These are phyloP conservation scores for Laticauda colubrina DNA, from an alignment of 2,113 vertebrate species.

Conservation along the genomic window DNA sequence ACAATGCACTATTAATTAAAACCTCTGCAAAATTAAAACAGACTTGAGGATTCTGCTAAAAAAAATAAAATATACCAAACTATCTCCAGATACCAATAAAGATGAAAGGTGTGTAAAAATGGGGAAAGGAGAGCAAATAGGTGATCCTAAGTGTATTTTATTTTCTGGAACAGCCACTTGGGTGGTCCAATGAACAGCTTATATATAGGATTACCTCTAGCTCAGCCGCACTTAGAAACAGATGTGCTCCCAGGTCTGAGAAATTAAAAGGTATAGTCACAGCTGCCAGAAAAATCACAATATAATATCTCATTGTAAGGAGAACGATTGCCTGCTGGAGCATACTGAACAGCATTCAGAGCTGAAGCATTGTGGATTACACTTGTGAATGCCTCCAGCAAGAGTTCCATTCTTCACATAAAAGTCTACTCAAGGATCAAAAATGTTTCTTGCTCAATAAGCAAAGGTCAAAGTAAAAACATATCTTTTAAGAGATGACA, in stretches of 20 bases:
- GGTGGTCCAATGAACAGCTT: conserved; percentile 59
- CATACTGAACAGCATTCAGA: background rate
- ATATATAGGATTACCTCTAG: conserved; percentile 46
- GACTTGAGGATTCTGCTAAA: conserved; percentile 40
- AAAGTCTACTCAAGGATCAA: background rate
- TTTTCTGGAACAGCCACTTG: background rate
- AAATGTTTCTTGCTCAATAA: background rate
- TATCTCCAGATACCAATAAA: conserved; percentile 52
- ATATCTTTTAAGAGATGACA: background rate
- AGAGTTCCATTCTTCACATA: background rate
- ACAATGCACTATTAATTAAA: background rate
- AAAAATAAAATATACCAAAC: conserved; percentile 47
- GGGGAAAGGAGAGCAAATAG: background rate
- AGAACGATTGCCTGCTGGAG: background rate
- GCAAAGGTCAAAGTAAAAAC: background rate
- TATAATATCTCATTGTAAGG: conserved; percentile 36
- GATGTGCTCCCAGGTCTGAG: conserved; percentile 14
- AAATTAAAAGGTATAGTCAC: conserved; percentile 40
- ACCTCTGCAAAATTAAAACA: background rate
- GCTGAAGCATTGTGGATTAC: background rate
- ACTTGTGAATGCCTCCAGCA: background rate
- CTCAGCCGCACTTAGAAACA: conserved; percentile 38
- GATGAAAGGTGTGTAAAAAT: background rate
- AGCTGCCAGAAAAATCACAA: conserved; percentile 9
- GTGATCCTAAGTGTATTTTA: conserved; percentile 12